Base-by-base conservation (phyloP, 2,888 invertebrate genomes). In the Xestia ashworthii region DNA sequence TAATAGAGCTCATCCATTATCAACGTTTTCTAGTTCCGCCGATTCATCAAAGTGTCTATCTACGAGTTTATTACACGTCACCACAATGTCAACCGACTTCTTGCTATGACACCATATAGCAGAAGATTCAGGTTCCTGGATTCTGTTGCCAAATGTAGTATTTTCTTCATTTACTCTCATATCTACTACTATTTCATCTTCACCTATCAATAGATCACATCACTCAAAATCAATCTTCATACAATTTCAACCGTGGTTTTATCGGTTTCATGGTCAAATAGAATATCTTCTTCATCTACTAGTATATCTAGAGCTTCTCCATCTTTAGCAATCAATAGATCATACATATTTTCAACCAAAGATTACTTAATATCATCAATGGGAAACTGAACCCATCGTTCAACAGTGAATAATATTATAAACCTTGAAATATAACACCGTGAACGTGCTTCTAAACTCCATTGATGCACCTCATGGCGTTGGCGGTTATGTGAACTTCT, bases 341-440 rank as follows among this genome's bases (percentile, higher is more conserved):
- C 38, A 76, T 0, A 38, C 11, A 14, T 19, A 19, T 44, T 16
- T 46, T 71, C 50, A 72, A 44, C 38, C 12, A 48, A 22, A 12
- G 14, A 76, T 69, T 44, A 44, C 53, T 16, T 70, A 14, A 67
- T 3, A 71, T 12, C 11, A 53, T 82, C 50, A 71, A 71, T 80
- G 68, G 12, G 64, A 60, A 80, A 38, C 50, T 11, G 0, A 32
- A 71, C 19, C 65, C 50, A 14, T 71, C 73, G 32, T 48, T 80
- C 70, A 74, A 80, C 60, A 69, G 38, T 71, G 60, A 67, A 82
- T 80, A 82, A 84, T 55, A 70, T 73, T 73, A 74, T 44, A 64
- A 46, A 68, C 73, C 48, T 74, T 74, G 80, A 50, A 84, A 81
- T 48, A 14, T 32, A 55, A 72, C 64, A 73, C 76, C 72, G 38